Base-by-base conservation (phyloP, 2,797 vertebrate genomes). In the Pangasius macronema region DNA sequence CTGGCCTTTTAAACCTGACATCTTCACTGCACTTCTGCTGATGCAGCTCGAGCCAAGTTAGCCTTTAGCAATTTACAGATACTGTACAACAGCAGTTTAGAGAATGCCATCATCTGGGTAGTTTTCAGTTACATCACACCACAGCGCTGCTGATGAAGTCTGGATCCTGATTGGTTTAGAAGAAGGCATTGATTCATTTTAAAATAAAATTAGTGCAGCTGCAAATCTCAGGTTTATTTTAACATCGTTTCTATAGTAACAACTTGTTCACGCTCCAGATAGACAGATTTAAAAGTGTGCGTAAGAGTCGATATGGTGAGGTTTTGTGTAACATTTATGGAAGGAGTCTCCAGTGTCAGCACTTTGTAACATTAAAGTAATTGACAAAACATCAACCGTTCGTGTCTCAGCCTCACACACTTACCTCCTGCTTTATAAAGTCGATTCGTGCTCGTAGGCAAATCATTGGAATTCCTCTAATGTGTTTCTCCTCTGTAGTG, bases 391-490 rank as follows among this genome's bases (percentile, higher is more conserved):
- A 0, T 49, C 27, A 53, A 51, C 22, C 14, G 11, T 1, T 42
- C 11, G 39, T 27, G 16, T 20, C 49, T 55, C 46, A 55, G 18
- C 76, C n/a, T 55, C 51, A 55, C 51, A 27, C 76, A 55, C 55
- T 61, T 42, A 42, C 13, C 10, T 57, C 13, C 1, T 20, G 24
- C 22, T 63, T 82, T 61, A 27, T 27, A 82, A 65, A 65, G 57
- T 30, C 22, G 7, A 51, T 33, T 63, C 42, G 16, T 51, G 55
- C 42, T 51, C n/a, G 13, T 79, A 39, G 59, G 46, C 46, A 80
- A 42, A 51, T 80, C 30, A 77, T 65, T 77, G 73, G 46, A 67
- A 79, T 86, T 86, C 63, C 46, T 86, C 10, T n/a, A 5, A 42
- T 70, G 84, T 49, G 20, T 75, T 82, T 59, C 61, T 70, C 77